Conservation (phyloP, 2,888 invertebrate genomes). For the Phyllotreta cruciferae region DNA sequence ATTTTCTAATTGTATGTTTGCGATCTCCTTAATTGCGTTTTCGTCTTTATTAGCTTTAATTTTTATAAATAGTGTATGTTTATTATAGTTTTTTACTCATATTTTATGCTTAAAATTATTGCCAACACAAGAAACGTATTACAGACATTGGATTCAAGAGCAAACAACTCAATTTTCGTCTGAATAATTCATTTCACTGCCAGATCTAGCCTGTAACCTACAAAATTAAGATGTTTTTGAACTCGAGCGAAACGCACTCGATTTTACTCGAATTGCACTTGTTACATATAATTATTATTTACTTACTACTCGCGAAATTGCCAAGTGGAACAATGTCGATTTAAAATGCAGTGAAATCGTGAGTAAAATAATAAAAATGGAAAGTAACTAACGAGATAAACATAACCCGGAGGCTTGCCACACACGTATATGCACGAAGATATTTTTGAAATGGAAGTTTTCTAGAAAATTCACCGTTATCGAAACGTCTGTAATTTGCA, state of each 20-base stretch:
- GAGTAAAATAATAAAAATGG: constrained; percentile 26
- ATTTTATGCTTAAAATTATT: no score
- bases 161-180: no score
- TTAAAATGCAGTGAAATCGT: constrained; percentile 33
- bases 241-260: background rate
- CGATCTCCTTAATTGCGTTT: no score
- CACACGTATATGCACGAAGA: background rate
- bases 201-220: no score
- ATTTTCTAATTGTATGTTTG: no score
- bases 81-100: no score
- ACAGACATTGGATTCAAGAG: no score
- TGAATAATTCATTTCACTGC: no score
- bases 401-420: constrained; percentile 5
- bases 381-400: constrained; percentile 15
- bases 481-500: no score
- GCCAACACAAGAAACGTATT: no score
- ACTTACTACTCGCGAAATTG: constrained; percentile 1
- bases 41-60: no score
- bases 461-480: background rate
- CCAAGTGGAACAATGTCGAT: constrained; percentile 27
- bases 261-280: constrained; percentile 8
- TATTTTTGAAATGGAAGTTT: background rate
- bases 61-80: no score
- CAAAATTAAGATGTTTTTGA: background rate
- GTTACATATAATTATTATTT: constrained; percentile 14